Evolutionary conservation across 2,113 vertebrate species (phyloP).

Genomic region (Chaenocephalus aceratus): DNA sequence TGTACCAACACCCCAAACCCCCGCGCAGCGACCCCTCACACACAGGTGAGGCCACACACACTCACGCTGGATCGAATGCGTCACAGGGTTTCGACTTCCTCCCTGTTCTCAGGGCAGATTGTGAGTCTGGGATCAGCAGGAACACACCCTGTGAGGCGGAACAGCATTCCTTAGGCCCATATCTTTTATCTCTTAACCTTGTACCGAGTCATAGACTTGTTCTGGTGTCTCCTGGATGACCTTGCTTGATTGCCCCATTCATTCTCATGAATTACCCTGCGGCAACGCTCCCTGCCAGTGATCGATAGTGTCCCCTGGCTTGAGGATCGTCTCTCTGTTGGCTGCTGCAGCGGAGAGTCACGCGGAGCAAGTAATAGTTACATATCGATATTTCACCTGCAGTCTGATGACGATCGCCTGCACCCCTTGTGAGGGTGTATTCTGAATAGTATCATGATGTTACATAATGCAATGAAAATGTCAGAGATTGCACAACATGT

Average conservation of each 20-base stretch:
- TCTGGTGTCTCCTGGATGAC: constrained; percentile 16
- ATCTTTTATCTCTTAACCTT: constrained; percentile 67
- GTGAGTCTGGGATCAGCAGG: constrained; percentile 1
- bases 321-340: constrained; percentile 25
- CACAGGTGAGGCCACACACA: constrained; percentile 84
- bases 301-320: constrained; percentile 49
- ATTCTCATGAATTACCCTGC: constrained; percentile 31
- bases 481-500: no score
- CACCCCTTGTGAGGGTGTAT: background rate
- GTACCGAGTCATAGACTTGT: constrained; percentile 28
- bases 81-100: background rate
- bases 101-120: background rate
- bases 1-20: constrained; percentile 88
- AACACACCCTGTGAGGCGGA: constrained; percentile 9
- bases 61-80: background rate
- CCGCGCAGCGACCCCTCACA: constrained; percentile 54
- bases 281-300: constrained; percentile 24
- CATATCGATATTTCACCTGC: constrained; percentile 38
- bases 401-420: background rate
- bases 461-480: background rate
- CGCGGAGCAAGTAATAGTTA: constrained; percentile 5
- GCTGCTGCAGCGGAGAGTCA: constrained; percentile 14
- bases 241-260: constrained; percentile 46
- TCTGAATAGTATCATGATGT: background rate
- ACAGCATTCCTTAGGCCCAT: constrained; percentile 31